Evolutionary conservation across 1,140 invertebrate genomes (phyloP).

Genomic region (Melitaea cinxia): DNA sequence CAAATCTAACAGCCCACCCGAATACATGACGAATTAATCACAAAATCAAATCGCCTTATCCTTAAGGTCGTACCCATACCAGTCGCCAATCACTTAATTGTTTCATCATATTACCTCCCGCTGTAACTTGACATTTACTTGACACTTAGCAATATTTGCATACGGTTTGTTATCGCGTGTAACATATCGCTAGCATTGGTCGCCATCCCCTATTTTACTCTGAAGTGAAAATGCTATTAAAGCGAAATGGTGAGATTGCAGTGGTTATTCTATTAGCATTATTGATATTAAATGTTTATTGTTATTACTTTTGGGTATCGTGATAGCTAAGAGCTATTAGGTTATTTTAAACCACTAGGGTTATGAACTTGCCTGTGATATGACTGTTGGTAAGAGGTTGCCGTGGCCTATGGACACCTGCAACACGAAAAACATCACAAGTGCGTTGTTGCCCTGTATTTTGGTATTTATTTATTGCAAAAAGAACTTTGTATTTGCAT

Average conservation of each 20-base stretch:
- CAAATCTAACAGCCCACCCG: neutral
- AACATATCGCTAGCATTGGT: slow-evolving; percentile 5
- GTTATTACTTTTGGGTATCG: slow-evolving; percentile 22
- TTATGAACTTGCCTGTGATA: too few species aligned
- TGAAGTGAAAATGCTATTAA: slow-evolving; percentile 59
- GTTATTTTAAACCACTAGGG: too few species aligned
- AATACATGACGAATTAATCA: slow-evolving; percentile 6
- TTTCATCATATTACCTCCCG: slow-evolving; percentile 51
- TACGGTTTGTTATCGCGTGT: slow-evolving; percentile 38
- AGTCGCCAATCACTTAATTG: slow-evolving; percentile 67
- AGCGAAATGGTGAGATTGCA: slow-evolving; percentile 65
- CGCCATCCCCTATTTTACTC: slow-evolving; percentile 38
- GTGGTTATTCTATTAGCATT: slow-evolving; percentile 72
- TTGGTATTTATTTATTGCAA: too few species aligned
- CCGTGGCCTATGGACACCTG: too few species aligned
- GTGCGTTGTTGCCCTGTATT: too few species aligned
- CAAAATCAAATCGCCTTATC: slow-evolving; percentile 34
- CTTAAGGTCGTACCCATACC: slow-evolving; percentile 11
- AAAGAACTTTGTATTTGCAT: too few species aligned
- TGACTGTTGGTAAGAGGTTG: too few species aligned
- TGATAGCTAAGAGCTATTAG: neutral
- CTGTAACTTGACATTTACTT: slow-evolving; percentile 3
- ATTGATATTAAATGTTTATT: slow-evolving; percentile 63
- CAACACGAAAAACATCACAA: too few species aligned
- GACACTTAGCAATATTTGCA: neutral